Evolutionary conservation across 2,888 invertebrate species (phyloP).

Genomic region (Drosophila falleni): DNA sequence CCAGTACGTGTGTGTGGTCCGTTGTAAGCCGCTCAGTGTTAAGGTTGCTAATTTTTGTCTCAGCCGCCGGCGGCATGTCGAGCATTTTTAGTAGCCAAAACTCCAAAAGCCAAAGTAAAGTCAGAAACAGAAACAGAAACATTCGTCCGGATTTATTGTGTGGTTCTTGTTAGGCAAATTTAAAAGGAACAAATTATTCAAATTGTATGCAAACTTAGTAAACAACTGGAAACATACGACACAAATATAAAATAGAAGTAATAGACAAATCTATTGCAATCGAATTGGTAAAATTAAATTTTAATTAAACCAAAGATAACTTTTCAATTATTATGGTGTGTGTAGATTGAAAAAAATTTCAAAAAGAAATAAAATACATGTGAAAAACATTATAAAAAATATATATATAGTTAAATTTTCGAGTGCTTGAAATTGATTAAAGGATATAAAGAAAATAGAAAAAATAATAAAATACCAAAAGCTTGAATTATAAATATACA

Average conservation of each 20-base stretch:
- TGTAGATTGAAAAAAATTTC: neutral
- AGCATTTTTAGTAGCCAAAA: slow-evolving; percentile 68
- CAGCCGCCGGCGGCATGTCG: slow-evolving; percentile 72
- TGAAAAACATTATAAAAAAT: neutral
- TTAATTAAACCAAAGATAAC: neutral
- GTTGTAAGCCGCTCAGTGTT: slow-evolving; percentile 65
- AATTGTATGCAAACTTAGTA: slow-evolving; percentile 41
- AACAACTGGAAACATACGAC: slow-evolving; percentile 35
- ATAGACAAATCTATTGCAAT: slow-evolving; percentile 30
- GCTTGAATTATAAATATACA: neutral
- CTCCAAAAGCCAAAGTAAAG: slow-evolving; percentile 24
- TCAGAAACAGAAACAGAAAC: slow-evolving; percentile 39
- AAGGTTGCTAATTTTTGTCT: slow-evolving; percentile 77
- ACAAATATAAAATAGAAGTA: slow-evolving; percentile 14
- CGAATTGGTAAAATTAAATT: slow-evolving; percentile 25
- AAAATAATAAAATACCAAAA: neutral
- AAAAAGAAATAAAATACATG: neutral
- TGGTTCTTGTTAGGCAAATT: slow-evolving; percentile 42
- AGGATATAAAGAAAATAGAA: neutral
- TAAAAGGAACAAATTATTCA: slow-evolving; percentile 45
- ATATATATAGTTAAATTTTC: neutral
- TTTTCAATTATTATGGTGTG: neutral
- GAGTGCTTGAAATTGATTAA: no score
- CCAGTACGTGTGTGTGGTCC: slow-evolving; percentile 54
- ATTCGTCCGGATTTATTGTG: slow-evolving; percentile 59